These are phyloP conservation scores for Pseudeuparius sepicola DNA, from an alignment of 2,888 invertebrate species.

Conservation along the genomic window DNA sequence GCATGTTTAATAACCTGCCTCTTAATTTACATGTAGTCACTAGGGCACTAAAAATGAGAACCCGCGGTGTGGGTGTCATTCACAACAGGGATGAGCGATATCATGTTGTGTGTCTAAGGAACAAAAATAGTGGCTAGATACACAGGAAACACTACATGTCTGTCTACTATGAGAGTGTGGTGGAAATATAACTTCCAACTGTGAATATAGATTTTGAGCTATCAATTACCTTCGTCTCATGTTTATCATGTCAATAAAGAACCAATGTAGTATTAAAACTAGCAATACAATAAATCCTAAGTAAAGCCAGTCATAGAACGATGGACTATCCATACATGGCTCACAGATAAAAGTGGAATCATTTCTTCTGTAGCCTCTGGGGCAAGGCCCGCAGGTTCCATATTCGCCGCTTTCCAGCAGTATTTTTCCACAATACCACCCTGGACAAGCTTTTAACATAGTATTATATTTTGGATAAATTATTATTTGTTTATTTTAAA, in stretches of 20 bases:
- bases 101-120: too few species aligned
- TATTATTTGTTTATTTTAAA: constrained; percentile 1
- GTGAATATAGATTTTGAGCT: too few species aligned
- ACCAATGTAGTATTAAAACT: constrained; percentile 82
- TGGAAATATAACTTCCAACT: too few species aligned
- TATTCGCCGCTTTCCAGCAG: constrained; percentile 57
- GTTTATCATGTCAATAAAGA: constrained; percentile 79
- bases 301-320: constrained; percentile 87
- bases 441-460: constrained; percentile 62
- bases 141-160: neutral
- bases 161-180: constrained; percentile 2
- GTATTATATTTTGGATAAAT: too few species aligned
- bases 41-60: too few species aligned
- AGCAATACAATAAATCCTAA: constrained; percentile 88
- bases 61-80: too few species aligned
- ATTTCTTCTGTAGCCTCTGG: constrained; percentile 69
- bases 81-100: too few species aligned
- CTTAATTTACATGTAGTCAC: too few species aligned
- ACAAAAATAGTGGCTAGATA: too few species aligned
- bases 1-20: too few species aligned
- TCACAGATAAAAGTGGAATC: constrained; percentile 67
- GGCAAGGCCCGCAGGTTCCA: constrained; percentile 80
- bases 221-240: constrained; percentile 54
- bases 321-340: constrained; percentile 63
- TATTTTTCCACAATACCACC: constrained; percentile 73